A percentile compares a stretch with the other conserved stretches of the same genome.
phyloP scores from a whole-genome alignment of 2,113 vertebrate species.

The Poecilia latipinna region DNA sequence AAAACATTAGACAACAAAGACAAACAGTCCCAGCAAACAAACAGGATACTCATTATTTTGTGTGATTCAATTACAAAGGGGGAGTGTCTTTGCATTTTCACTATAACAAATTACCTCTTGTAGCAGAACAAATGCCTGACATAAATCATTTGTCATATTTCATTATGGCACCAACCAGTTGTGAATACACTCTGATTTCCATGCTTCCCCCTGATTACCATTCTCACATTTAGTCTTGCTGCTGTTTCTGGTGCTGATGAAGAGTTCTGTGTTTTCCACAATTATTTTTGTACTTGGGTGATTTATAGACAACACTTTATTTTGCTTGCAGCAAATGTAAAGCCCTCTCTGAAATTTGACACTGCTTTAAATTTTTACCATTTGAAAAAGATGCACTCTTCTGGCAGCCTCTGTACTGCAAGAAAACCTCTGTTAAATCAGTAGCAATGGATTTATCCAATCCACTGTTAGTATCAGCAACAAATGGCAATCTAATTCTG shows the following conservation, averaged over 20 bases:
- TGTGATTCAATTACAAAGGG: constrained; percentile 76
- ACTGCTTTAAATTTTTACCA: not conserved
- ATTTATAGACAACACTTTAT: not conserved
- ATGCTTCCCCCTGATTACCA: constrained; percentile 31
- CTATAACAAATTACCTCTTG: constrained; percentile 71
- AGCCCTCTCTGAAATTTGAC: not conserved
- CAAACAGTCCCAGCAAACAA: constrained; percentile 63
- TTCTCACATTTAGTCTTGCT: constrained; percentile 9
- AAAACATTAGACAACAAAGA: constrained; percentile 66
- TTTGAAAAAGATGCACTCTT: too few relatives aligned
- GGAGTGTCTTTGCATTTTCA: constrained; percentile 51
- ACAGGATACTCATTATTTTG: constrained; percentile 74
- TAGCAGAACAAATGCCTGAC: constrained; percentile 68
- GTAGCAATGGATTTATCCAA: too few relatives aligned
- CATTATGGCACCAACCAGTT: constrained; percentile 60
- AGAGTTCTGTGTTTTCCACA: not conserved
- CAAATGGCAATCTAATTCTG: too few relatives aligned
- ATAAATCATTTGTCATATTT: constrained; percentile 77
- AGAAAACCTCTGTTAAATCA: too few relatives aligned
- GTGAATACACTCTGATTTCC: constrained; percentile 61
- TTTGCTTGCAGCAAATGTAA: not conserved
- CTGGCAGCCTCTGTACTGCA: too few relatives aligned
- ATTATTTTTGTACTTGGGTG: not conserved
- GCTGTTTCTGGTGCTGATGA: not conserved
- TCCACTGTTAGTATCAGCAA: too few relatives aligned